These are phyloP conservation scores for Heliocidaris erythrogramma DNA, from an alignment of 35 echinoderm and acorn worm species.

Conservation along the genomic window DNA sequence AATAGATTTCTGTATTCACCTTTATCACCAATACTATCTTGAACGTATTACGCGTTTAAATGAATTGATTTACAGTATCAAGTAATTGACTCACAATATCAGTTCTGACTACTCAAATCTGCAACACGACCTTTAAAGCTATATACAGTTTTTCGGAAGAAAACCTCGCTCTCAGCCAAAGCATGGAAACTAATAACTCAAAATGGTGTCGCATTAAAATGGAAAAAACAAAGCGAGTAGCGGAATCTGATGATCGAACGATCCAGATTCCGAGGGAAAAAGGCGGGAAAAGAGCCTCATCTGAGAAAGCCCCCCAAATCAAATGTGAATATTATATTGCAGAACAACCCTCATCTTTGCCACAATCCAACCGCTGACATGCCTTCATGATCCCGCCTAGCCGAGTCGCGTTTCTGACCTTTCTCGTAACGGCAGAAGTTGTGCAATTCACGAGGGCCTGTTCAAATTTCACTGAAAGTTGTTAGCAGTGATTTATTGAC, in stretches of 20 bases:
- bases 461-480: slow-evolving; percentile 2
- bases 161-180: background rate
- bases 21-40: background rate
- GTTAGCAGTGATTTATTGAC: slow-evolving; percentile 27
- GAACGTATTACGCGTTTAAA: background rate
- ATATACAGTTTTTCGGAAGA: background rate
- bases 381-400: background rate
- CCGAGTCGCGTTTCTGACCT: slow-evolving; percentile 14
- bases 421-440: background rate
- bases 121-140: background rate
- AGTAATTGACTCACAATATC: background rate
- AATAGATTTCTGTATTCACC: background rate
- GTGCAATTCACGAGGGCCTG: background rate
- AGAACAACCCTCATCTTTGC: background rate
- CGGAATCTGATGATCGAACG: background rate
- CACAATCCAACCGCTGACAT: background rate
- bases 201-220: background rate
- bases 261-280: background rate
- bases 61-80: background rate
- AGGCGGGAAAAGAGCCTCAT: background rate
- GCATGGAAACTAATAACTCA: background rate
- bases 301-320: background rate
- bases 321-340: background rate
- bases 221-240: background rate
- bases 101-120: background rate